Evolutionary conservation across 2,797 vertebrate species (phyloP).

Genomic region (Oryzias sinensis): DNA sequence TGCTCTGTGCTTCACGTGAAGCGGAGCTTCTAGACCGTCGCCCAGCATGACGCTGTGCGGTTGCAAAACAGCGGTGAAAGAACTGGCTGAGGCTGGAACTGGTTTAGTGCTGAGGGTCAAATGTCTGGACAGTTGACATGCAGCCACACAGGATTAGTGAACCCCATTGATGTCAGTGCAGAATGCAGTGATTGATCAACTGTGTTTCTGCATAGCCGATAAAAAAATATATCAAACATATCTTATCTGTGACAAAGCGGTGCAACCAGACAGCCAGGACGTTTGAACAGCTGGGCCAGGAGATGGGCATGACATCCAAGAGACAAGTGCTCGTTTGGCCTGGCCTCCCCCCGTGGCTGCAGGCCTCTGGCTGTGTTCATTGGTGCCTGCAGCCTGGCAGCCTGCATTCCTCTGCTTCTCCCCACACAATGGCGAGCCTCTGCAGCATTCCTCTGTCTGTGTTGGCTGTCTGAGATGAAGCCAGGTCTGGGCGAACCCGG

Average conservation of each 20-base stretch:
- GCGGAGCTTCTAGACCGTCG: slow-evolving; percentile 37
- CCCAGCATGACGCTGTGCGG: slow-evolving; percentile 26
- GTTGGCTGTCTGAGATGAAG: slow-evolving; percentile 69
- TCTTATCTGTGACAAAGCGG: slow-evolving; percentile 41
- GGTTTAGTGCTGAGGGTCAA: slow-evolving; percentile 49
- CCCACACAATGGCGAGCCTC: slow-evolving; percentile 73
- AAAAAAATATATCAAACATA: slow-evolving; percentile 12
- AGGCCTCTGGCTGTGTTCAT: slow-evolving; percentile 73
- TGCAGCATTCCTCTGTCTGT: slow-evolving; percentile 77
- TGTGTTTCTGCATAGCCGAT: slow-evolving; percentile 36
- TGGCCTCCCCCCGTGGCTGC: slow-evolving; percentile 43
- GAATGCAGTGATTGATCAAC: slow-evolving; percentile 36
- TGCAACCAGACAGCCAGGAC: slow-evolving; percentile 11
- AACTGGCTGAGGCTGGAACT: slow-evolving; percentile 70
- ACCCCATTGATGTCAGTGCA: slow-evolving; percentile 24
- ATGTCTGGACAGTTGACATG: slow-evolving; percentile 57
- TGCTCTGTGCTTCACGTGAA: slow-evolving; percentile 65
- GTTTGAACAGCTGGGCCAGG: slow-evolving; percentile 31
- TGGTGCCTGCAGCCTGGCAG: slow-evolving; percentile 68
- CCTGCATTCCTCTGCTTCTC: slow-evolving; percentile 74
- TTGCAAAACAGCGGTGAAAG: slow-evolving; percentile 68
- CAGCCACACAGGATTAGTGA: slow-evolving; percentile 29
- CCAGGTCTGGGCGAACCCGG: slow-evolving; percentile 55
- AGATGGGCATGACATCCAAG: slow-evolving; percentile 45
- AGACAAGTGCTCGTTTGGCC: slow-evolving; percentile 38